Percentiles rank a stretch among this genome's conserved stretches.
Conservation (phyloP, 2,888 invertebrate species). For the Anorthoa munda region DNA sequence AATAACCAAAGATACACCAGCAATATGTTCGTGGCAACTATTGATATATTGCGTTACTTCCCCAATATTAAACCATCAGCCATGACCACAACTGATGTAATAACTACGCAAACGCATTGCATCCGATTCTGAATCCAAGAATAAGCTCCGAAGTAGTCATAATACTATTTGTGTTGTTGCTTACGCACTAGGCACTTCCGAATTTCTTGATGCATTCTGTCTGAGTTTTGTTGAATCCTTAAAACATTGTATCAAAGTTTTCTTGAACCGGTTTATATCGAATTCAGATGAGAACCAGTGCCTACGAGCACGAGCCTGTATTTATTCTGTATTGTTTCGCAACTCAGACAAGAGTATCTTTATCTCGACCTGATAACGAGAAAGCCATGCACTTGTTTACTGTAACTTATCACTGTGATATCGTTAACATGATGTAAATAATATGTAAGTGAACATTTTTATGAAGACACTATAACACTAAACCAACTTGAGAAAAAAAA, state of each 20-base stretch:
- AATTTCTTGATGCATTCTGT: too few relatives aligned
- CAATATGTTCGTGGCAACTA: background rate
- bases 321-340: constrained; percentile 33
- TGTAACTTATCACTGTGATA: constrained; percentile 45
- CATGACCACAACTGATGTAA: too few relatives aligned
- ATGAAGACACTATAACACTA: constrained; percentile 4
- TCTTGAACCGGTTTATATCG: background rate
- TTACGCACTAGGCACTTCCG: background rate
- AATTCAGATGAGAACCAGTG: background rate
- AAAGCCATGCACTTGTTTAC: constrained; percentile 61
- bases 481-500: constrained; percentile 1
- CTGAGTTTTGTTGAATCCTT: too few relatives aligned
- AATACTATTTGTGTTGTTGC: background rate
- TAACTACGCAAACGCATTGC: background rate
- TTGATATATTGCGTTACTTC: background rate
- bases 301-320: constrained; percentile 8
- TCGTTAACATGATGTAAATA: constrained; percentile 37
- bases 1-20: constrained; percentile 1
- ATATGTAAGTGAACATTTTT: constrained; percentile 29
- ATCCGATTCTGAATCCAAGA: background rate
- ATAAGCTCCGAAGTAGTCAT: background rate
- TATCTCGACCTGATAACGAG: constrained; percentile 56
- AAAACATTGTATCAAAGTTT: background rate
- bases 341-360: constrained; percentile 33
- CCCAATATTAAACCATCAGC: background rate